Base-by-base conservation (phyloP, 2,797 vertebrate species). In the Myripristis jacobus region DNA sequence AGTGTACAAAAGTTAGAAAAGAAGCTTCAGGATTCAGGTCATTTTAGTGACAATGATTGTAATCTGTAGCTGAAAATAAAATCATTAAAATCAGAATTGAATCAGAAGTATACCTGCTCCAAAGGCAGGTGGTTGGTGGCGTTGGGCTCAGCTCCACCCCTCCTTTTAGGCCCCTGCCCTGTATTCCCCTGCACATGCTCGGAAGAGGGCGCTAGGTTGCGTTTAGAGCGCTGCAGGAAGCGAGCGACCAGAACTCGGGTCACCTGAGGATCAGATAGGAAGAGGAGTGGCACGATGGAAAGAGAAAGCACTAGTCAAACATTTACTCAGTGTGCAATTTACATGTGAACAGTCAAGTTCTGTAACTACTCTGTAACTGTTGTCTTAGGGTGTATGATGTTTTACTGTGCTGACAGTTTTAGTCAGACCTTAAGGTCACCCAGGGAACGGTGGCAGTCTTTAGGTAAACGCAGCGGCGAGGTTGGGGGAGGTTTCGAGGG, bases 201-300 rank as follows among this genome's bases (percentile, higher is more conserved):
- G 0, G 65, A 19, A 1, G 94, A 81, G 0, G 91, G 88, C 0
- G 88, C 87, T 1, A 93, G 88, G 83, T 95, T 95, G 77, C 96
- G 94, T 80, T 94, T 97, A 76, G 97, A 98, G 64, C 96, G 94
- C 82, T 97, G 96, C 79, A 99, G 91, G 86, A 98, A 97, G 75
- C 97, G 94, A 77, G 96, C 96, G 88, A 99, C 92, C 73, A 98
- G 88, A 66, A 93, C 95, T 0, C 96, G 95, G 64, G 96, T 97
- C 68, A 95, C 94, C 94, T 95, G 79, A 64, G 84, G 31, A 91
- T 83, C 34, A 84, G 87, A 16, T 15, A 22, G 36, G 22, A 51
- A n/a, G 43, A 46, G 15, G 6, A 1, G 21, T 6, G 5, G 29
- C 29, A 34, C 31, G 25, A 47, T 4, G 5, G 58, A 44, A 59